Conservation (phyloP, 2,797 vertebrate genomes). For the Tenualosa thibaudeaui region DNA sequence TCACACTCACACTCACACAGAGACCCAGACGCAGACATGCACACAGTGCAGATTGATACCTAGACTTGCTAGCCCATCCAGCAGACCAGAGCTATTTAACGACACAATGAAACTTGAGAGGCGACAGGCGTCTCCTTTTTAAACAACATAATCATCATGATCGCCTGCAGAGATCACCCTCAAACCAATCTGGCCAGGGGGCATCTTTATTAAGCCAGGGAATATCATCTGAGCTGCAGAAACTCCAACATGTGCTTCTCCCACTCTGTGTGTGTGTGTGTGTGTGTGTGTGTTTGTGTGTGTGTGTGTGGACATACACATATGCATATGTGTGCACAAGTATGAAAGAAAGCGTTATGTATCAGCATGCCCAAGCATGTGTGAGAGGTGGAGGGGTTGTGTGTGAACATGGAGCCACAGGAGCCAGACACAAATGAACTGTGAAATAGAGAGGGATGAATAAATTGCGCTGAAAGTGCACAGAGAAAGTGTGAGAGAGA, state of each 20-base stretch:
- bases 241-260: not conserved
- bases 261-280: not conserved
- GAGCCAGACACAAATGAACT: not conserved
- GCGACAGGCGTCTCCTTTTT: conserved; percentile 17
- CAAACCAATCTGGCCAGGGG: not conserved
- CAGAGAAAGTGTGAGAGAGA: too few relatives aligned
- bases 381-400: not conserved
- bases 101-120: conserved; percentile 13
- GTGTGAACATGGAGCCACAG: not conserved
- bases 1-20: conserved; percentile 21
- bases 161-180: not conserved
- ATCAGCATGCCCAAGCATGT: not conserved
- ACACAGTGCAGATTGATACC: not conserved
- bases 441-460: not conserved
- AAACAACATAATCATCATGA: conserved; percentile 20
- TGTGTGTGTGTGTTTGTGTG: not conserved
- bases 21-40: not conserved
- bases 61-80: not conserved
- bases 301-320: not conserved
- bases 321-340: not conserved
- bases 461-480: too few relatives aligned
- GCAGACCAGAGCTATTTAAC: conserved; percentile 22
- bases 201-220: conserved; percentile 8
- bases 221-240: not conserved
- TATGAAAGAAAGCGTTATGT: not conserved